Conservation (phyloP, 2,888 invertebrate genomes). For the Strigamia crassipes region DNA sequence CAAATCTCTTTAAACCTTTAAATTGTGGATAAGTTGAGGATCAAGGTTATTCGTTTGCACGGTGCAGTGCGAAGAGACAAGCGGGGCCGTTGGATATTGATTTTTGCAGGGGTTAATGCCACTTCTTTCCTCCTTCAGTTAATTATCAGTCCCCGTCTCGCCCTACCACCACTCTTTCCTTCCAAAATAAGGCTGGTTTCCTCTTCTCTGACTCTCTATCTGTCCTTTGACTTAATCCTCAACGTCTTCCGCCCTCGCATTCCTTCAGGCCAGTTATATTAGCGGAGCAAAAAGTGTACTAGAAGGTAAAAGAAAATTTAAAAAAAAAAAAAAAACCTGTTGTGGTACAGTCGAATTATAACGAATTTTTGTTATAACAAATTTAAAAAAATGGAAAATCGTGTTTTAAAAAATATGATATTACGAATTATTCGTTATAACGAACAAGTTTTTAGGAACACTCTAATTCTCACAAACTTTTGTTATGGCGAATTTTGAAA, state of each 20-base stretch:
- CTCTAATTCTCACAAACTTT: too few relatives aligned
- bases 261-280: conserved; percentile 19
- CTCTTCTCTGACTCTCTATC: neutral
- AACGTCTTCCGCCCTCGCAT: conserved; percentile 23
- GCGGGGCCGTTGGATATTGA: conserved; percentile 19
- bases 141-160: conserved; percentile 23
- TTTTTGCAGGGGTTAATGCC: conserved; percentile 36
- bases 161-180: conserved; percentile 13
- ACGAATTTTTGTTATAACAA: too few relatives aligned
- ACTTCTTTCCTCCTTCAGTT: conserved; percentile 40
- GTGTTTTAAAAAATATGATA: too few relatives aligned
- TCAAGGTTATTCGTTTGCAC: conserved; percentile 22
- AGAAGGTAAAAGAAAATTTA: too few relatives aligned
- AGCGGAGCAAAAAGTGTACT: neutral
- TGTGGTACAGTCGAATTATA: too few relatives aligned
- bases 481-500: too few relatives aligned
- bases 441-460: too few relatives aligned
- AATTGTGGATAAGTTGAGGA: conserved; percentile 14
- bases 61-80: neutral
- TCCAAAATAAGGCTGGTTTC: conserved; percentile 35
- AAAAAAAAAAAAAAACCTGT: too few relatives aligned
- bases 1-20: conserved; percentile 26
- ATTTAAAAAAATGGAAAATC: too few relatives aligned
- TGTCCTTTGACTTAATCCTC: conserved; percentile 22
- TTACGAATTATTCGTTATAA: too few relatives aligned